phyloP scores from a whole-genome alignment of 2,888 invertebrate species.

The Oeneis ivallda region DNA sequence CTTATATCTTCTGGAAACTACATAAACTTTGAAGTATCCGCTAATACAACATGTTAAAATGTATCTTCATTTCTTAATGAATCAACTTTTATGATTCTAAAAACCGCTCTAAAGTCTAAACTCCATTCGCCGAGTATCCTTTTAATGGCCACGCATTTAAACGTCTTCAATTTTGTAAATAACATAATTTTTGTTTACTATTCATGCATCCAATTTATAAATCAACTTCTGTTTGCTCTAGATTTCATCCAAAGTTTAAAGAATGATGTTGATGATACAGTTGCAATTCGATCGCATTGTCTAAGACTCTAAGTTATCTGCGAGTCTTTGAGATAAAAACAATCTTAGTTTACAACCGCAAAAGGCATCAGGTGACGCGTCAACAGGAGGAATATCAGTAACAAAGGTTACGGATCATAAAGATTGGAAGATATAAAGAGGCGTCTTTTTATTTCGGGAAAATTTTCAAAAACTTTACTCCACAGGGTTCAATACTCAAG shows the following conservation, averaged over 20 bases:
- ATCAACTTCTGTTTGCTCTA: constrained; percentile 26
- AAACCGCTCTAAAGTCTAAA: background rate
- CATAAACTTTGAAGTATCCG: too few species aligned
- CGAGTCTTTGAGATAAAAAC: constrained; percentile 28
- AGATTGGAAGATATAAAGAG: background rate
- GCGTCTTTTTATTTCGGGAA: too few species aligned
- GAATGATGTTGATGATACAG: constrained; percentile 23
- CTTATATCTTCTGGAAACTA: too few species aligned
- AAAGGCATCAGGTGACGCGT: constrained; percentile 29
- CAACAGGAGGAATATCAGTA: constrained; percentile 30
- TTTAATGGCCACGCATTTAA: background rate
- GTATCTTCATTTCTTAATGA: background rate
- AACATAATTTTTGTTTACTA: background rate
- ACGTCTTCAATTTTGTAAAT: background rate
- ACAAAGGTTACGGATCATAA: constrained; percentile 24
- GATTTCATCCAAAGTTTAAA: constrained; percentile 28
- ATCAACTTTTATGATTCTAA: background rate
- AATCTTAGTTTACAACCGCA: constrained; percentile 37
- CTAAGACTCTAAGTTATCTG: constrained; percentile 27
- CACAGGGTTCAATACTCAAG: too few species aligned
- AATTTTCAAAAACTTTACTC: too few species aligned
- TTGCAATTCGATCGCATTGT: constrained; percentile 29
- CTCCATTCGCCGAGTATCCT: background rate
- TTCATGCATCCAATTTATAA: background rate
- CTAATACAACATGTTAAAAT: background rate